These are phyloP conservation scores for Tilapia sparmanii DNA, from an alignment of 2,113 vertebrate genomes.

Conservation along the genomic window DNA sequence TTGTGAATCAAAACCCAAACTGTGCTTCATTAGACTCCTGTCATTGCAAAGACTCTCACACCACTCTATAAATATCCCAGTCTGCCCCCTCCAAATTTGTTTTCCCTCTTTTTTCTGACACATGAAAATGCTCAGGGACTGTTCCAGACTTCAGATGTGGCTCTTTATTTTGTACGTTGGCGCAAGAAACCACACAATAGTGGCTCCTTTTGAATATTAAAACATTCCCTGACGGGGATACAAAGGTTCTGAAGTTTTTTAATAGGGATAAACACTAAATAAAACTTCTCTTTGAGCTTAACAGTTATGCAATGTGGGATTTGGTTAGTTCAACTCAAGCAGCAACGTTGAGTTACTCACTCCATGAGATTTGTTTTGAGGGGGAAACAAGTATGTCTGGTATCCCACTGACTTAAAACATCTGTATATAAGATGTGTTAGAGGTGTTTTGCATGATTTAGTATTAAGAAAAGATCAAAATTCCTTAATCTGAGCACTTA, in stretches of 20 bases:
- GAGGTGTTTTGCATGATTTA: conserved; percentile 37
- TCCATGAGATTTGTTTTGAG: conserved; percentile 60
- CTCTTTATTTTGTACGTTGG: conserved; percentile 74
- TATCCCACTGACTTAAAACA: conserved; percentile 42
- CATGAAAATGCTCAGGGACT: conserved; percentile 72
- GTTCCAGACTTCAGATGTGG: conserved; percentile 76
- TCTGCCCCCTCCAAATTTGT: conserved; percentile 72
- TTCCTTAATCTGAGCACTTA: background rate
- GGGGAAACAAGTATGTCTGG: conserved; percentile 61
- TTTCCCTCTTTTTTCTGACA: conserved; percentile 68
- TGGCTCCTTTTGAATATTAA: conserved; percentile 76
- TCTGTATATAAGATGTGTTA: conserved; percentile 26
- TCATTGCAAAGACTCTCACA: conserved; percentile 71
- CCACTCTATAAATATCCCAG: conserved; percentile 74
- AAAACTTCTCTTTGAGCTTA: conserved; percentile 70
- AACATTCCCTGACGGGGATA: conserved; percentile 68
- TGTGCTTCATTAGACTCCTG: conserved; percentile 69
- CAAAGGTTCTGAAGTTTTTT: conserved; percentile 76
- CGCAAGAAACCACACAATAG: conserved; percentile 72
- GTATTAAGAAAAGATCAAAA: background rate
- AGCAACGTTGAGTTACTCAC: conserved; percentile 39
- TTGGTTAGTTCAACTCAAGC: conserved; percentile 49
- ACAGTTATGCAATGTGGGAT: conserved; percentile 68
- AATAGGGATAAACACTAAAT: conserved; percentile 66
- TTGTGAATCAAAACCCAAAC: conserved; percentile 69